A percentile compares a stretch with the other conserved stretches of the same genome.
These are phyloP conservation scores for Cordylochernes scorpioides DNA, from an alignment of 2,888 invertebrate genomes.

Conservation along the genomic window DNA sequence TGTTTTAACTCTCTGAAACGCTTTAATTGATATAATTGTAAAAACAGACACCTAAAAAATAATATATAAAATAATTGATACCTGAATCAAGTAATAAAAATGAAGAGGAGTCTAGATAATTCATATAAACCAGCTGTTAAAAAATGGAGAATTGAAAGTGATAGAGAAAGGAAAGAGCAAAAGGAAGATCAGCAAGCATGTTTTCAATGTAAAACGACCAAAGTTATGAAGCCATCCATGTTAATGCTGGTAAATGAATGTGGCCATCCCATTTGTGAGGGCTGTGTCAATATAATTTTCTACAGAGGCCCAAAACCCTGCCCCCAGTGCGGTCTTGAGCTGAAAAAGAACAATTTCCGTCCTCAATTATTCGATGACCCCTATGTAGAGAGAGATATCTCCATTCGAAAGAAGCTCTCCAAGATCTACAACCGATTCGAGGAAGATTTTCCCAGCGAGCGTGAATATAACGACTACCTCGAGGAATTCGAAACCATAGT, in stretches of 20 bases:
- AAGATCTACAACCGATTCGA: conserved; percentile 78
- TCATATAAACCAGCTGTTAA: too few species aligned
- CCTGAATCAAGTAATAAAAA: too few species aligned
- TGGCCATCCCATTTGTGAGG: conserved; percentile 90
- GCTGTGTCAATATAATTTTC: conserved; percentile 82
- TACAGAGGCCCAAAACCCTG: conserved; percentile 86
- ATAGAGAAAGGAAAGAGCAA: too few species aligned
- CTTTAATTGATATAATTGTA: too few species aligned
- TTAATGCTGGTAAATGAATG: conserved; percentile 95
- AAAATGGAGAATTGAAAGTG: too few species aligned
- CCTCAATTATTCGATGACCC: conserved; percentile 73
- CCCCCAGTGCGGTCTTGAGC: conserved; percentile 65
- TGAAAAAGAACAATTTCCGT: conserved; percentile 65
- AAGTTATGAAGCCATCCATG: conserved; percentile 82
- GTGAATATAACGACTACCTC: conserved; percentile 81
- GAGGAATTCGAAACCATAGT: conserved; percentile 80
- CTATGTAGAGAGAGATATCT: conserved; percentile 85
- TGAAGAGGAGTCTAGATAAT: too few species aligned
- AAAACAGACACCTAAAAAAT: too few species aligned
- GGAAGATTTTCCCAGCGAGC: conserved; percentile 55
- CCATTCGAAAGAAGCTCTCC: conserved; percentile 61
- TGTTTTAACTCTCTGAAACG: too few species aligned
- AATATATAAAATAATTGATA: too few species aligned
- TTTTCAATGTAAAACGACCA: conserved; percentile 82
- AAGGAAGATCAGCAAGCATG: too few species aligned